Conservation (phyloP, 2,113 vertebrate species). For the Clarias batrachus region DNA sequence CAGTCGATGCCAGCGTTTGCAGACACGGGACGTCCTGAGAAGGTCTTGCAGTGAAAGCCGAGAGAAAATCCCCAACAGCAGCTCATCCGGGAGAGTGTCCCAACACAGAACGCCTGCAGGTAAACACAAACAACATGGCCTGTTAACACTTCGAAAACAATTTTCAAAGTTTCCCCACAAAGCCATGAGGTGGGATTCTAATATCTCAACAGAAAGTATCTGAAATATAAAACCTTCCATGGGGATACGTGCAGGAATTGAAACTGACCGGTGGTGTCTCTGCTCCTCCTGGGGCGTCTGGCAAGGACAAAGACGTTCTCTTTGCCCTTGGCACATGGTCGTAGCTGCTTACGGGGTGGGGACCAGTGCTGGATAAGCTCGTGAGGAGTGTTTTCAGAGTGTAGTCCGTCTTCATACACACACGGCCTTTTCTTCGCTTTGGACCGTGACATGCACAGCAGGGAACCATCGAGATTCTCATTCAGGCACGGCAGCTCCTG, state of each 20-base stretch:
- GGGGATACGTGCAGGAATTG: neutral
- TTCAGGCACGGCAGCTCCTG: slow-evolving; percentile 75
- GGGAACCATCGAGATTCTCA: slow-evolving; percentile 69
- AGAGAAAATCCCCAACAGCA: slow-evolving; percentile 81
- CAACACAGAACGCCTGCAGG: slow-evolving; percentile 75
- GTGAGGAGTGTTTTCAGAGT: slow-evolving; percentile 79
- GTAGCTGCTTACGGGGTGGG: slow-evolving; percentile 72
- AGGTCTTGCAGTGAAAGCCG: slow-evolving; percentile 82
- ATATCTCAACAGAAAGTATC: neutral
- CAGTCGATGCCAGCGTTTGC: slow-evolving; percentile 83
- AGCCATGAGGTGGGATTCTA: neutral
- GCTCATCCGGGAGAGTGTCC: slow-evolving; percentile 87
- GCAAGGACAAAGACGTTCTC: slow-evolving; percentile 73
- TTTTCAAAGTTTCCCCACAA: neutral
- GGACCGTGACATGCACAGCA: slow-evolving; percentile 51
- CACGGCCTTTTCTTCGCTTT: slow-evolving; percentile 54
- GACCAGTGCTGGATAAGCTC: slow-evolving; percentile 74
- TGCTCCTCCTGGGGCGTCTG: slow-evolving; percentile 71
- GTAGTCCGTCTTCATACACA: slow-evolving; percentile 63
- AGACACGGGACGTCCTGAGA: slow-evolving; percentile 73
- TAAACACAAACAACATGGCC: neutral
- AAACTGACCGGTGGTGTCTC: slow-evolving; percentile 68
- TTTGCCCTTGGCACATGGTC: slow-evolving; percentile 65
- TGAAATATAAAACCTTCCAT: neutral
- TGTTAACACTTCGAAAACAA: neutral